Conservation (phyloP, 2,888 invertebrate genomes). For the Drosophila limbata region DNA sequence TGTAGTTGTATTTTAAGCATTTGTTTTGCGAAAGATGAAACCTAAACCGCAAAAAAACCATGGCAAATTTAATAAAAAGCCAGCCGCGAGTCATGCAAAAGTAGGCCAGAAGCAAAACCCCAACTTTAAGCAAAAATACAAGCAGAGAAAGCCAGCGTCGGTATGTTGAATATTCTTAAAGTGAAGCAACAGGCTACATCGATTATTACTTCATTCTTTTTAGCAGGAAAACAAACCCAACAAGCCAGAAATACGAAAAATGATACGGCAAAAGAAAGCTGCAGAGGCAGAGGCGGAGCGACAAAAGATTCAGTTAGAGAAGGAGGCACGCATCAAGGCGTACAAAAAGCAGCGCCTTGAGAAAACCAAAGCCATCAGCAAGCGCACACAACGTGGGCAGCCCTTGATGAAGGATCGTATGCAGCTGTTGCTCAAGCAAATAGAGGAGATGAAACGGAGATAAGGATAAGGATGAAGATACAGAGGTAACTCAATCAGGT, state of each 20-base stretch:
- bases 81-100: conserved; percentile 19
- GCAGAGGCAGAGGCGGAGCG: conserved; percentile 79
- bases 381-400: conserved; percentile 93
- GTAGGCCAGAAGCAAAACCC: conserved; percentile 30
- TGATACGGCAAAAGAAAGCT: conserved; percentile 63
- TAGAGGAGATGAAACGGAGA: conserved; percentile 86
- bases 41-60: conserved; percentile 38
- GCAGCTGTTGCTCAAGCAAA: conserved; percentile 91
- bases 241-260: conserved; percentile 60
- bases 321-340: conserved; percentile 88
- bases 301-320: conserved; percentile 79
- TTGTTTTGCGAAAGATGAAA: conserved; percentile 43
- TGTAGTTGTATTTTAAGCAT: conserved; percentile 40
- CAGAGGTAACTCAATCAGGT: conserved; percentile 37
- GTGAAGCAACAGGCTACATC: neutral
- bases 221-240: conserved; percentile 58
- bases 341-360: conserved; percentile 90
- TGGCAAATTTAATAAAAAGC: conserved; percentile 36
- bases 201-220: neutral
- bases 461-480: conserved; percentile 18
- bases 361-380: conserved; percentile 90
- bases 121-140: conserved; percentile 58
- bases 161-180: conserved; percentile 25
- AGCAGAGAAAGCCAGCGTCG: conserved; percentile 39
- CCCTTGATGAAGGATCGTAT: conserved; percentile 94